A percentile compares a stretch with the other conserved stretches of the same genome.
Conservation (phyloP, 2,888 invertebrate species). For the Phragmatobia fuliginosa region DNA sequence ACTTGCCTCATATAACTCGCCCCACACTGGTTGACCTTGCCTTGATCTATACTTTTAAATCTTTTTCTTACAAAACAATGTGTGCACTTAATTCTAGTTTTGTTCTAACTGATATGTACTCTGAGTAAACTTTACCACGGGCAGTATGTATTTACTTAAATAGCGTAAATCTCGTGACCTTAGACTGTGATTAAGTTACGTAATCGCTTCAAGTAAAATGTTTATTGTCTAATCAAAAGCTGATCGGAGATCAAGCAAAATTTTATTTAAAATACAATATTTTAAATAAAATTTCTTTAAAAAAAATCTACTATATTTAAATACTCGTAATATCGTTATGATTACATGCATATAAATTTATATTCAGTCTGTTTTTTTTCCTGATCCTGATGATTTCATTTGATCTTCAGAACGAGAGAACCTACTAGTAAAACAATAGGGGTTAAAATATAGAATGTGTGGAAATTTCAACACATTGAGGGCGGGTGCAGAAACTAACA, state of each 20-base stretch:
- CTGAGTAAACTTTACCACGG: conserved; percentile 1
- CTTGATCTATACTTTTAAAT: conserved; percentile 50
- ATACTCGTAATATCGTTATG: not conserved
- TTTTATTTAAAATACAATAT: too few relatives aligned
- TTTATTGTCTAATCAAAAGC: conserved; percentile 10
- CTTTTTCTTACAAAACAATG: conserved; percentile 42
- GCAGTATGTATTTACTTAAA: conserved; percentile 5
- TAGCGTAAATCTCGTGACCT: not conserved
- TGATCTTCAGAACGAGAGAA: too few relatives aligned
- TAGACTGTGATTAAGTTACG: not conserved
- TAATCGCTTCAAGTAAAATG: not conserved
- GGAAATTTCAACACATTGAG: too few relatives aligned
- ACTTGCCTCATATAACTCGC: conserved; percentile 66
- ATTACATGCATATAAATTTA: not conserved
- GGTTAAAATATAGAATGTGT: too few relatives aligned
- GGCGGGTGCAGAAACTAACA: too few relatives aligned
- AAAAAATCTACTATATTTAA: too few relatives aligned
- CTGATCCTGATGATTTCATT: too few relatives aligned
- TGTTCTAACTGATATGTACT: conserved; percentile 11
- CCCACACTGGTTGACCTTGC: conserved; percentile 64
- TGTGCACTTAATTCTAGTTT: conserved; percentile 11
- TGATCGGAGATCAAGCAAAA: not conserved
- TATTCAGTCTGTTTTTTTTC: too few relatives aligned
- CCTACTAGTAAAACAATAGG: too few relatives aligned
- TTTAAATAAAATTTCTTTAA: too few relatives aligned